Conservation (phyloP, 23 tunicate genomes). For the Styela clava region DNA sequence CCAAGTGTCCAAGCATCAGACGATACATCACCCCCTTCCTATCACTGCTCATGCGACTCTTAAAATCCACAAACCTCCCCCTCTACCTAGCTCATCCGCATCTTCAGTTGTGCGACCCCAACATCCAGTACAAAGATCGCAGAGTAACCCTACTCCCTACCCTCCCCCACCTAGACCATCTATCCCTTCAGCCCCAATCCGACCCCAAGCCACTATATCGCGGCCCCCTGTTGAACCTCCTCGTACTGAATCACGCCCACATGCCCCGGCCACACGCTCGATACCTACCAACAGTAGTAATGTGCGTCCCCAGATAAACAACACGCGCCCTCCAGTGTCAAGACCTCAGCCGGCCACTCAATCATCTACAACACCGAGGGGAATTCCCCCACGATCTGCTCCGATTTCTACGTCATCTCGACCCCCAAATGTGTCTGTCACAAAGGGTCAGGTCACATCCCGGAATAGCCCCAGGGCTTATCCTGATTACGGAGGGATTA, state of each 20-base stretch:
- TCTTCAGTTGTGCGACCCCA: constrained; percentile 2
- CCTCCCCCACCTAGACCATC: not conserved
- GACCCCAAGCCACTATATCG: not conserved
- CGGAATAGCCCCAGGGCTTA: constrained; percentile 7
- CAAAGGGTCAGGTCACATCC: not conserved
- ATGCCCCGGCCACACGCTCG: not conserved
- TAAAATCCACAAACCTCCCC: constrained; percentile 4
- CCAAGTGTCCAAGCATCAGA: not conserved
- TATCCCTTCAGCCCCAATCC: not conserved
- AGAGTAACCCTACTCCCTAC: not conserved
- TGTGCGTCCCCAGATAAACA: not conserved
- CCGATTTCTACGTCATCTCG: not conserved
- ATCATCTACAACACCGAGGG: not conserved
- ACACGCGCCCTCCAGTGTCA: not conserved
- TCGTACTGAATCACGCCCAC: not conserved
- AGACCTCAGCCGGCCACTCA: constrained; percentile 3
- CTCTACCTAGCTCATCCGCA: constrained; percentile 5
- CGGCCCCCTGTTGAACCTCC: not conserved
- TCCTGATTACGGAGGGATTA: constrained; percentile 28
- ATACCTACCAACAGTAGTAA: not conserved
- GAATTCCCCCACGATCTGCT: constrained; percentile 1
- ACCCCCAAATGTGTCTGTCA: not conserved
- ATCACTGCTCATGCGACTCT: not conserved
- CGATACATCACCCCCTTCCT: not conserved
- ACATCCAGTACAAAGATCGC: not conserved